Conservation (phyloP, 1,140 invertebrate genomes). For the Panagrolaimus sp. region DNA sequence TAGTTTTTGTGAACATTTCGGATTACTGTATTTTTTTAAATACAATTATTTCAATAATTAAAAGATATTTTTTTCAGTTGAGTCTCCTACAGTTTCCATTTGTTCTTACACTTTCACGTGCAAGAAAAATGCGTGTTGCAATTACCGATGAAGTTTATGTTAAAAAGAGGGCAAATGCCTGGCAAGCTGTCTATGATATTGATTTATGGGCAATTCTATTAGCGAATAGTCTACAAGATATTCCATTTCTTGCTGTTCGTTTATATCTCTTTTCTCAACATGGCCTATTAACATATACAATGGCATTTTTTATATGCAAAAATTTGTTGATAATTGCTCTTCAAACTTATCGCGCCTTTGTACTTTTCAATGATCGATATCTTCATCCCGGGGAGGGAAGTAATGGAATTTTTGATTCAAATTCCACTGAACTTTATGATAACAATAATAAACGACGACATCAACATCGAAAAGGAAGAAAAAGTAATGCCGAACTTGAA, state of each 20-base stretch:
- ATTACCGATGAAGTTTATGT: conserved; percentile 51
- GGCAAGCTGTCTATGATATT: conserved; percentile 44
- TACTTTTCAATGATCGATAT: conserved; percentile 59
- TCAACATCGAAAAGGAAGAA: neutral
- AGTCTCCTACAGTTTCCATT: conserved; percentile 56
- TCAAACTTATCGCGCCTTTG: conserved; percentile 54
- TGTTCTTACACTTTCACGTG: conserved; percentile 50
- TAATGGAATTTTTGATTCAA: neutral
- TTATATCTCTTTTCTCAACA: conserved; percentile 49
- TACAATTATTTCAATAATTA: neutral
- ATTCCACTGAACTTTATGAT: neutral
- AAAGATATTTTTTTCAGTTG: conserved; percentile 37
- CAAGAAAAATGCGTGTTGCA: conserved; percentile 57
- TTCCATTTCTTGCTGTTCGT: conserved; percentile 57
- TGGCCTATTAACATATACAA: conserved; percentile 53
- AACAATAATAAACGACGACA: neutral
- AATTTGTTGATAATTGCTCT: conserved; percentile 57
- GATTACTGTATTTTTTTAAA: neutral
- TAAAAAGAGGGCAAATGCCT: conserved; percentile 32
- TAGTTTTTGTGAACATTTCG: neutral
- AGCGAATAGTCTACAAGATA: conserved; percentile 54
- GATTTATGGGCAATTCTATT: conserved; percentile 58
- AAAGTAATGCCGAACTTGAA: neutral
- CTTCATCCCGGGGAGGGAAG: conserved; percentile 32
- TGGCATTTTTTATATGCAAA: conserved; percentile 58